Conservation (phyloP, 1,140 invertebrate genomes). For the Pseudomyrmex cubaensis region DNA sequence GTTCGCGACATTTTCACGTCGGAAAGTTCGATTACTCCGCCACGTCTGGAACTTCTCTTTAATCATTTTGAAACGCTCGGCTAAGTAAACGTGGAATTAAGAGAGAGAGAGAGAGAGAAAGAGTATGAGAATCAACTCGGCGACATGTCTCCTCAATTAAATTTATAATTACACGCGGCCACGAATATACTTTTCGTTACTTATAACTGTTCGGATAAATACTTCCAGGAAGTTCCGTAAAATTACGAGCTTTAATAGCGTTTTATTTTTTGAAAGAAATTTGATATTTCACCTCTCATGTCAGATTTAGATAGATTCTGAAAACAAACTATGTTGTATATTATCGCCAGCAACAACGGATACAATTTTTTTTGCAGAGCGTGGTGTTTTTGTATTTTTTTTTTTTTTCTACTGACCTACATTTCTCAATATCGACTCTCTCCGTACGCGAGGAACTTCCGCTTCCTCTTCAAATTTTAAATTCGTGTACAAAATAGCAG, state of each 20-base stretch:
- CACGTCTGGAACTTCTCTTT: constrained; percentile 16
- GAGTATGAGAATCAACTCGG: constrained; percentile 12
- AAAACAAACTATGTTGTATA: not conserved
- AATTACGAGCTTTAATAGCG: too few relatives aligned
- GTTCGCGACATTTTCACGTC: constrained; percentile 17
- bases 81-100: constrained; percentile 30
- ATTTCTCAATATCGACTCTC: not conserved
- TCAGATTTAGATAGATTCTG: not conserved
- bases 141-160: constrained; percentile 9
- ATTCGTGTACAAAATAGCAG: constrained; percentile 7
- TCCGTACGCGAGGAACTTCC: not conserved
- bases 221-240: too few relatives aligned
- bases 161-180: constrained; percentile 24
- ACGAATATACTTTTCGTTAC: not conserved
- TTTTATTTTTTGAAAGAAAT: not conserved
- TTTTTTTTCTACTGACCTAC: not conserved
- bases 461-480: not conserved
- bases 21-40: constrained; percentile 1
- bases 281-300: not conserved
- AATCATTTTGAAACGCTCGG: constrained; percentile 24
- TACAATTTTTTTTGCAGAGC: not conserved
- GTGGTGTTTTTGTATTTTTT: not conserved
- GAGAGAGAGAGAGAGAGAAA: not conserved
- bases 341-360: not conserved
- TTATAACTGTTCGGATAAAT: not conserved